A percentile compares a stretch with the other conserved stretches of the same genome.
Evolutionary conservation across 2,113 vertebrate species (phyloP).

Genomic region (Seriola quinqueradiata): DNA sequence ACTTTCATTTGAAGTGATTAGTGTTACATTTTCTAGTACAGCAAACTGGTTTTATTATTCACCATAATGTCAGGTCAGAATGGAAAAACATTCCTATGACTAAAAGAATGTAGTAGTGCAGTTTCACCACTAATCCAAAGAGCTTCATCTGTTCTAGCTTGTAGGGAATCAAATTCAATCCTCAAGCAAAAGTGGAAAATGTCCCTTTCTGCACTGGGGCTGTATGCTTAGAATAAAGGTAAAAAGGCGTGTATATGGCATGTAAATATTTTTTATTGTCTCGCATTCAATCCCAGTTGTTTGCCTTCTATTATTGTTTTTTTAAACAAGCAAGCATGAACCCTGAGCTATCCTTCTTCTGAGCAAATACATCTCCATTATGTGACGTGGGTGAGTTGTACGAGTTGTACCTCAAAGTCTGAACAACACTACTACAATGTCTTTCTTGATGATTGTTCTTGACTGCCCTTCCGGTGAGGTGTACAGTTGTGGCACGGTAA

Average conservation of each 20-base stretch:
- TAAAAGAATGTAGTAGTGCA: not conserved
- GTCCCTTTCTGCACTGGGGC: not conserved
- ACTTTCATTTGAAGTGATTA: not conserved
- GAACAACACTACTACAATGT: not conserved
- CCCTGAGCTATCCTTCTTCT: constrained; percentile 43
- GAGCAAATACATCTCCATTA: not conserved
- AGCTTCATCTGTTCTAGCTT: not conserved
- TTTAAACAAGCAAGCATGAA: constrained; percentile 11
- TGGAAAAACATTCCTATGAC: not conserved
- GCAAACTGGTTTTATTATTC: not conserved
- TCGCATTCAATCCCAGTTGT: not conserved
- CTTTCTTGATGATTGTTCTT: not conserved
- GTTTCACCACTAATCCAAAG: not conserved
- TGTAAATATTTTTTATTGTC: not conserved
- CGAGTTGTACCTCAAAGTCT: not conserved
- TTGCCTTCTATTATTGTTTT: not conserved
- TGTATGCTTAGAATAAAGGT: not conserved
- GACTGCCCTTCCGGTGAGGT: not conserved
- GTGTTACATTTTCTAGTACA: not conserved
- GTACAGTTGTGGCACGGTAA: not conserved
- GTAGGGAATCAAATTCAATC: not conserved
- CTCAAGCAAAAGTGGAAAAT: not conserved
- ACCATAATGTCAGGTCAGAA: not conserved
- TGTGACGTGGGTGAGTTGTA: not conserved
- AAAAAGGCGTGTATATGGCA: not conserved